Evolutionary conservation across 2,113 vertebrate genomes (phyloP), one percentile per base, ranked within the genome.

Genomic region (Eudyptes chrysolophus): DNA sequence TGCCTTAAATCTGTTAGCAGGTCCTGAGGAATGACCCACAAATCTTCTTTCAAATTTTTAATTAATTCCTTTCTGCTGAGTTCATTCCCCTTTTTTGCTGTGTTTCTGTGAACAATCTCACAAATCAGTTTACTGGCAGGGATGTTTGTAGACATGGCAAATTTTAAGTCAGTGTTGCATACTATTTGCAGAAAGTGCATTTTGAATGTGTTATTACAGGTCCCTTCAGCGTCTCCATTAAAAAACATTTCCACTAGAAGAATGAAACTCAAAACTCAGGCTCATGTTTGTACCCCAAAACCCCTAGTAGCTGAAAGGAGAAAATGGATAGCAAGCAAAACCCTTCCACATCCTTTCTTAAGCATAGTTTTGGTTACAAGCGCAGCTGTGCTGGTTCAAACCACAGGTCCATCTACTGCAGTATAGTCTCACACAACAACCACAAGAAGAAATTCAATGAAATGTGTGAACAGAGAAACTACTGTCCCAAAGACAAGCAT

Each of bases 121-220:
- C 96, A 97, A 97, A 97, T 95, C 96, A 96, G 96, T 92, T 94
- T 94, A 74, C 84, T 94, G 96, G 84, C 96, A 95, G 65, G 68
- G 74, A 65, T 66, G 89, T 88, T 94, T 93, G 74, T 96, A 80
- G 94, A 94, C 90, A 94, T 65, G 93, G 92, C 95, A 96, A 95
- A 95, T 96, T 96, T 96, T 92, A 87, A 94, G 89, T 58, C 94
- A 94, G 80, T 60, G 68, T 96, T 97, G 86, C 90, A 74, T 70
- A 69, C 64, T 92, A 89, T 90, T 92, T 94, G 90, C 86, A 94
- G 94, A 95, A 94, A 97, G 69, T 80, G 82, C 84, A 88, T 88
- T 97, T 92, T 26, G 12, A 72, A 93, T 90, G 71, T 49, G 44
- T 68, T 87, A 14, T 87, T 70, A 52, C 61, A 80, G 61, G 52